Evolutionary conservation across 2,113 vertebrate genomes (phyloP), one percentile per base, ranked within the genome.

Genomic region (Hiodon alosoides): DNA sequence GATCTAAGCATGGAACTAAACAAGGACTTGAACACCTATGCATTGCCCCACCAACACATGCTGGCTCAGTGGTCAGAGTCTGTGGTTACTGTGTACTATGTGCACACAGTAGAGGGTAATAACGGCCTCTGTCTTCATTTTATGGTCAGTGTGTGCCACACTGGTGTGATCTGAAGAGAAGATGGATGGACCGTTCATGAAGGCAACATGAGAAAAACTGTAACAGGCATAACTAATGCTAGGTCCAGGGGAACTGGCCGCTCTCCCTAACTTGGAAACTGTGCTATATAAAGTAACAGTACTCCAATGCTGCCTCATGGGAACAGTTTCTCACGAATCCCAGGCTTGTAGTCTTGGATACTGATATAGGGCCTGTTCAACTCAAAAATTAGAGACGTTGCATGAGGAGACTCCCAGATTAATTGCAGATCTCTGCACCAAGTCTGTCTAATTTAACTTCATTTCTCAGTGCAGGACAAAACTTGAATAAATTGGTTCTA

Each of bases 401-500:
- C 31, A 31, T 31, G 31, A 71, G 54, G 7, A 71, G 57, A 71
- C 57, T 57, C 65, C 65, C 73, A 75, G 53, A 75, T 11, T 17
- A 55, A 46, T 7, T 8, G 53, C 46, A 5, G 54, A 13, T 59
- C 65, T 75, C 46, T 57, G 53, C 31, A 31, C 31, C 31, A 31
- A 31, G 31, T 31, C 31, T 31, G 31, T 31, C 31, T 31, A 31
- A 31, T 31, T 31, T 31, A 1, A 0, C 31, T 31, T 31, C 31
- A 31, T 31, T 31, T 31, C 31, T 31, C 31, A 31, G 31, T 31
- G 31, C 31, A 31, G 31, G 31, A 31, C 31, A 31, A 31, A 31
- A 31, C 31, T 31, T 31, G 31, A 31, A 31, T 31, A 31, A 31
- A 31, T 31, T 31, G 31, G 31, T 31, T 31, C 31, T 31, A 31